Conservation (phyloP, 2,113 vertebrate genomes). For the Cnemophilus loriae region DNA sequence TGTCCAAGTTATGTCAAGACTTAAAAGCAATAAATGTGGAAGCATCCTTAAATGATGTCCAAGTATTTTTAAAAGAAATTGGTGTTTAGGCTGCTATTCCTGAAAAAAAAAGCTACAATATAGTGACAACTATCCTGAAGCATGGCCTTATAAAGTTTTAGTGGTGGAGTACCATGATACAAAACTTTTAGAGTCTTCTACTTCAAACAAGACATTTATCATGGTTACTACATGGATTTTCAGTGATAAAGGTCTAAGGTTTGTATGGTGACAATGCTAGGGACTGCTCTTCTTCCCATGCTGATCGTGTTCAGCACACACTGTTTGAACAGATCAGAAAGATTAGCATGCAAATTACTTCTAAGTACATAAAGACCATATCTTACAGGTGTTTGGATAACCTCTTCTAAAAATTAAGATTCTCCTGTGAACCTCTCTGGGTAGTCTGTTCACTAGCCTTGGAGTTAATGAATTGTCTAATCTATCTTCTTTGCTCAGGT, state of each 20-base stretch:
- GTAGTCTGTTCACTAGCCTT: neutral
- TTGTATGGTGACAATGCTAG: neutral
- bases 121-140: neutral
- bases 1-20: neutral
- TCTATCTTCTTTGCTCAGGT: neutral
- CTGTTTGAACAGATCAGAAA: neutral
- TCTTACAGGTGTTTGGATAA: neutral
- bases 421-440: neutral
- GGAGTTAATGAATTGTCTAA: neutral
- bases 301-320: neutral
- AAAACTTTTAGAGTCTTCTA: neutral
- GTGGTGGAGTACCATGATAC: neutral
- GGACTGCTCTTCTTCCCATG: neutral
- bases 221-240: neutral
- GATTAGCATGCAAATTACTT: neutral
- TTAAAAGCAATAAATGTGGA: neutral
- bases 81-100: fast-evolving
- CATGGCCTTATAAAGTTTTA: neutral
- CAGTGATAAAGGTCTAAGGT: neutral
- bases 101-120: neutral
- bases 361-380: neutral
- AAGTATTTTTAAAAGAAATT: neutral
- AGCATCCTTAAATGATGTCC: neutral
- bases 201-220: neutral
- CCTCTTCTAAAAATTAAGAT: neutral